phyloP scores from a whole-genome alignment of 2,888 invertebrate genomes.

The Trachelus tabidus region DNA sequence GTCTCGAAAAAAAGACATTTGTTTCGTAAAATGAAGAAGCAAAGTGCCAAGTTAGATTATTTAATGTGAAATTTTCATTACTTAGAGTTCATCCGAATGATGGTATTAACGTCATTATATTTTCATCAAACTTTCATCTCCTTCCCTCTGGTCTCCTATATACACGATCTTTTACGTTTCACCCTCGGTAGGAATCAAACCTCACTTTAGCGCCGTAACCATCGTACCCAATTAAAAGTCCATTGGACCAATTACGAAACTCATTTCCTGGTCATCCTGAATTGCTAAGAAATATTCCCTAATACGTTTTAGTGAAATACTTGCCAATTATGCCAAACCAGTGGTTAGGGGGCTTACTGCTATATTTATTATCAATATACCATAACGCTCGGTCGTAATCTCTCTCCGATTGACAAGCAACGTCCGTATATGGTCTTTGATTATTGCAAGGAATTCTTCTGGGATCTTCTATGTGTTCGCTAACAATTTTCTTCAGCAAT shows the following conservation, averaged over 20 bases:
- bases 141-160: constrained; percentile 2
- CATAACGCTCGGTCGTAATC: not conserved
- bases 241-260: constrained; percentile 22
- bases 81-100: not conserved
- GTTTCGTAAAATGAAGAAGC: not conserved
- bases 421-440: not conserved
- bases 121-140: not conserved
- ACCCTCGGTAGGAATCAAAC: not conserved
- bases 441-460: not conserved
- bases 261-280: not conserved
- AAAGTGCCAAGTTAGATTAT: not conserved
- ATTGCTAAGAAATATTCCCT: not conserved
- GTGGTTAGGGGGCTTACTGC: not conserved
- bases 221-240: constrained; percentile 55
- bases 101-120: not conserved
- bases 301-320: not conserved
- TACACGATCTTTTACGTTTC: constrained; percentile 9
- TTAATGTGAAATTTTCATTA: not conserved
- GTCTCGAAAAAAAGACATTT: not conserved
- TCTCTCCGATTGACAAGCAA: not conserved
- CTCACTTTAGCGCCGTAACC: constrained; percentile 43
- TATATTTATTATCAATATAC: not conserved
- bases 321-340: not conserved
- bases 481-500: not conserved
- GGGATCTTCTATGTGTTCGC: not conserved